Evolutionary conservation across 2,797 vertebrate genomes (phyloP).

Genomic region (Tapera naevia): DNA sequence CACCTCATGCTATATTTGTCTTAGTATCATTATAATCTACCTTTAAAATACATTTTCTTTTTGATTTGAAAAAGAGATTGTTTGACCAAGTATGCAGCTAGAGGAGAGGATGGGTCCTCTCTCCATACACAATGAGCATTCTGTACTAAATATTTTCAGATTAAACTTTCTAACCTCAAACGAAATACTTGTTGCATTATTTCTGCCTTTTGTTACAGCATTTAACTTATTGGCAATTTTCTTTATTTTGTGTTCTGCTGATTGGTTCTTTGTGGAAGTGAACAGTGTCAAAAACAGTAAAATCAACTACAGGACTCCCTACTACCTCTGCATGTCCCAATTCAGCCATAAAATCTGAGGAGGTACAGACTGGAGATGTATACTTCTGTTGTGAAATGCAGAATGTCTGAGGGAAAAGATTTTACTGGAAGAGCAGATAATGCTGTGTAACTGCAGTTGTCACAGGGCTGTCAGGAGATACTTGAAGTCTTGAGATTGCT

Average conservation of each 20-base stretch:
- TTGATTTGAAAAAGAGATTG: neutral
- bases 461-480: slow-evolving; percentile 43
- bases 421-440: slow-evolving; percentile 52
- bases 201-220: neutral
- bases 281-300: neutral
- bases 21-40: neutral
- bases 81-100: neutral
- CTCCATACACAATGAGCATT: neutral
- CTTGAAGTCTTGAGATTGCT: slow-evolving; percentile 12
- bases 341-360: neutral
- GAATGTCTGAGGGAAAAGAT: slow-evolving; percentile 26
- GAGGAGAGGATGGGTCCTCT: neutral
- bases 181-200: neutral
- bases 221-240: neutral
- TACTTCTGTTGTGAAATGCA: slow-evolving; percentile 33
- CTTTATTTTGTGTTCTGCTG: neutral
- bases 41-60: slow-evolving; percentile 3
- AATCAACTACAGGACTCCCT: neutral
- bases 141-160: neutral
- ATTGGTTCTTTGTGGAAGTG: neutral
- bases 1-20: neutral
- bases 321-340: neutral
- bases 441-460: slow-evolving; percentile 63
- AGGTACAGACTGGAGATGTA: neutral
- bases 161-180: neutral